Evolutionary conservation across 2,113 vertebrate genomes (phyloP).

Genomic region (Aptenodytes forsteri): DNA sequence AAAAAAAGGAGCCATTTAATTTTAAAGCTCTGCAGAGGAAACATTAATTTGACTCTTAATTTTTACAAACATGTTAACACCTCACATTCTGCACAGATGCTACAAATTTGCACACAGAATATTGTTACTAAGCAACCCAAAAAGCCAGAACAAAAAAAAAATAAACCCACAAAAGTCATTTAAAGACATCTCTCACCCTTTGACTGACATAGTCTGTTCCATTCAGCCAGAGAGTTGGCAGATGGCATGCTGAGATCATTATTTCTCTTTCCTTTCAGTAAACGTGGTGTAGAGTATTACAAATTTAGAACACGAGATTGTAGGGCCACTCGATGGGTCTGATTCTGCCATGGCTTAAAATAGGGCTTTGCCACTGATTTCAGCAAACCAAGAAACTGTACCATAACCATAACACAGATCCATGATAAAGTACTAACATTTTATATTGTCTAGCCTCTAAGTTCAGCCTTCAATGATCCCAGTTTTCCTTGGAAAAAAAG

Average conservation of each 20-base stretch:
- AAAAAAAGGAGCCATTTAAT: not conserved
- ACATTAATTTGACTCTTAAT: not conserved
- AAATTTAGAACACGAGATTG: not conserved
- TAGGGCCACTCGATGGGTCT: not conserved
- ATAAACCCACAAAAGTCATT: not conserved
- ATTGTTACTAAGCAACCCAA: not conserved
- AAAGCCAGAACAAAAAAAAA: not conserved
- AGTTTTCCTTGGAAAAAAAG: not conserved
- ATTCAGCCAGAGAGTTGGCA: not conserved
- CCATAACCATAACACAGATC: not conserved
- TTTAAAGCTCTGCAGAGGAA: not conserved
- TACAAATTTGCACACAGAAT: not conserved
- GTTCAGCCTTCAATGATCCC: not conserved
- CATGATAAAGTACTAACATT: not conserved
- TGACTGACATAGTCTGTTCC: not conserved
- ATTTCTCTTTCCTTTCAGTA: not conserved
- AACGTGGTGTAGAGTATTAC: not conserved
- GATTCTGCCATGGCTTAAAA: not conserved
- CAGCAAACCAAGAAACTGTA: not conserved
- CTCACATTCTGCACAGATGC: not conserved
- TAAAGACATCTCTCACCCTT: not conserved
- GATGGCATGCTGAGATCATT: conserved; percentile 18
- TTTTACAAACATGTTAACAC: conserved; percentile 3
- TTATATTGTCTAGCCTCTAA: not conserved
- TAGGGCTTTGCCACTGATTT: not conserved